Conservation (phyloP, 2,797 vertebrate species). For the Molossus alvarezi region DNA sequence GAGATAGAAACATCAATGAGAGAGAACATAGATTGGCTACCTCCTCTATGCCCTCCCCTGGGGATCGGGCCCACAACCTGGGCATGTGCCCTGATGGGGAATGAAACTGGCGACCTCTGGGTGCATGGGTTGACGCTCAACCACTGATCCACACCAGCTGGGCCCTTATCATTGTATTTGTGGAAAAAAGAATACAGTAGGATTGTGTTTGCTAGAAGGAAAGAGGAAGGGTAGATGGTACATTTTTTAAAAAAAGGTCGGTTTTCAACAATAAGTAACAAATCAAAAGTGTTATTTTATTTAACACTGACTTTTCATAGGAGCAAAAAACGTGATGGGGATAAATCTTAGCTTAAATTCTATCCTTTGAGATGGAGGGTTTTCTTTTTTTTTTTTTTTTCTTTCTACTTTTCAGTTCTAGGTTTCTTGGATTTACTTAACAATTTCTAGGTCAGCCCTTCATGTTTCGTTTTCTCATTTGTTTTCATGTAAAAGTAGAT, state of each 20-base stretch:
- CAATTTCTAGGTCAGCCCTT: constrained; percentile 20
- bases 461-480: neutral
- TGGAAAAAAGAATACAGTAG: neutral
- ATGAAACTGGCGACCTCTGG: too few species aligned
- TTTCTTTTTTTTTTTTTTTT: constrained; percentile 34
- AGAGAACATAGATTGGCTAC: too few species aligned
- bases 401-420: constrained; percentile 43
- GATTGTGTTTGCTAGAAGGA: neutral
- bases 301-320: constrained; percentile 54
- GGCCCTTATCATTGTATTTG: neutral
- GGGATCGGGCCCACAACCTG: too few species aligned
- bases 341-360: constrained; percentile 29
- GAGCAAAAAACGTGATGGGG: neutral
- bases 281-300: constrained; percentile 37
- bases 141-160: too few species aligned
- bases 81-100: too few species aligned
- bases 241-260: constrained; percentile 7
- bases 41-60: too few species aligned
- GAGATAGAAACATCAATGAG: too few species aligned
- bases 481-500: constrained; percentile 41
- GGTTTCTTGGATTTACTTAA: constrained; percentile 60
- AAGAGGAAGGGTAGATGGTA: neutral
- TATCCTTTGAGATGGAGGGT: neutral
- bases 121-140: too few species aligned
- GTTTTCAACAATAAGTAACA: neutral